phyloP scores from a whole-genome alignment of 2,113 vertebrate species.

The Gracilinanus agilis region DNA sequence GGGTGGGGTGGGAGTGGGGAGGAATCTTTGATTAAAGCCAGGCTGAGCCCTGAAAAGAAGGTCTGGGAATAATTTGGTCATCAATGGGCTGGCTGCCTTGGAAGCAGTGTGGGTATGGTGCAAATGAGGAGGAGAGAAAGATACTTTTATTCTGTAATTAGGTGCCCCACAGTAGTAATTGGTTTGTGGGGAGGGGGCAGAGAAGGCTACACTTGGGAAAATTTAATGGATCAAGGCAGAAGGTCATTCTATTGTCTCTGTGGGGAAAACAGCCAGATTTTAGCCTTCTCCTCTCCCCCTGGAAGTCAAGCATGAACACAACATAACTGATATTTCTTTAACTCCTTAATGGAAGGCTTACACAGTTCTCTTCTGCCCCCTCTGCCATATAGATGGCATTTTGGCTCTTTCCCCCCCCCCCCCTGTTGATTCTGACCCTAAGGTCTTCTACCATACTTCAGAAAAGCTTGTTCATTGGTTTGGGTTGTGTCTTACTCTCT shows the following conservation, averaged over 20 bases:
- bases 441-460: neutral
- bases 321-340: neutral
- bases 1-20: neutral
- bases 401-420: no score
- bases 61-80: slow-evolving; percentile 39
- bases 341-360: neutral
- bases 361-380: slow-evolving; percentile 10
- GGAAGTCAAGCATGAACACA: neutral
- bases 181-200: no score
- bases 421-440: neutral
- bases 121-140: neutral
- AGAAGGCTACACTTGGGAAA: neutral
- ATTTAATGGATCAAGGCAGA: neutral
- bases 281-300: neutral
- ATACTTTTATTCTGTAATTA: neutral
- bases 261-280: neutral
- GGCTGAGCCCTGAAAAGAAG: neutral
- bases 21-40: neutral
- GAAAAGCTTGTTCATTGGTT: neutral
- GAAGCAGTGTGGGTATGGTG: neutral
- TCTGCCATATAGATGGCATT: no score
- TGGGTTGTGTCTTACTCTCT: no score
- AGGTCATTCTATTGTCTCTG: neutral
- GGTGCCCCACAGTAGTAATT: slow-evolving; percentile 1
- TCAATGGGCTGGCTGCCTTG: neutral